phyloP scores from a whole-genome alignment of 2,113 vertebrate genomes.

The Sminthopsis crassicaudata region DNA sequence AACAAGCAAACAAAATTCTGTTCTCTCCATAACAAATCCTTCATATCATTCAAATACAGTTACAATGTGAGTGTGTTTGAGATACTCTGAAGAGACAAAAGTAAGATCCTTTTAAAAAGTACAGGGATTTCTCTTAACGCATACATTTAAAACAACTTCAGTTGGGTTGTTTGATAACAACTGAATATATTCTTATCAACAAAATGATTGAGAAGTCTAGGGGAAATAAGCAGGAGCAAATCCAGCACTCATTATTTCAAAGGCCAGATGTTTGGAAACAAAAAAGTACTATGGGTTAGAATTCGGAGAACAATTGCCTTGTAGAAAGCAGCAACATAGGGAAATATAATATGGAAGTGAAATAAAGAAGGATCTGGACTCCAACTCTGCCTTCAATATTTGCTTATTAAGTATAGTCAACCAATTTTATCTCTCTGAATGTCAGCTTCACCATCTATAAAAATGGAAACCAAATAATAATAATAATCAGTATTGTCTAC shows the following conservation, averaged over 20 bases:
- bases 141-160: background rate
- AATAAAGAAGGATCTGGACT: background rate
- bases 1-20: background rate
- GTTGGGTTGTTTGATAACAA: background rate
- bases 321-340: background rate
- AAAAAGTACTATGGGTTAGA: background rate
- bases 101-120: background rate
- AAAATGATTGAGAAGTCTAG: background rate
- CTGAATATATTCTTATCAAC: background rate
- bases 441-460: background rate
- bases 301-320: background rate
- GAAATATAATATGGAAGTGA: background rate
- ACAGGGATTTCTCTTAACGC: background rate
- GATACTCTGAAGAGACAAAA: background rate
- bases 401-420: background rate
- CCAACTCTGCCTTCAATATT: background rate
- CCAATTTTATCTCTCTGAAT: background rate
- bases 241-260: background rate
- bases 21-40: background rate
- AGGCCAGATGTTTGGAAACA: background rate
- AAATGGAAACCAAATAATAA: background rate
- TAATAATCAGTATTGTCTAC: background rate
- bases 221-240: background rate
- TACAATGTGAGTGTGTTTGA: background rate
- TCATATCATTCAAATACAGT: background rate